These are phyloP conservation scores for Cerastis leucographa DNA, from an alignment of 2,888 invertebrate species.

Conservation along the genomic window DNA sequence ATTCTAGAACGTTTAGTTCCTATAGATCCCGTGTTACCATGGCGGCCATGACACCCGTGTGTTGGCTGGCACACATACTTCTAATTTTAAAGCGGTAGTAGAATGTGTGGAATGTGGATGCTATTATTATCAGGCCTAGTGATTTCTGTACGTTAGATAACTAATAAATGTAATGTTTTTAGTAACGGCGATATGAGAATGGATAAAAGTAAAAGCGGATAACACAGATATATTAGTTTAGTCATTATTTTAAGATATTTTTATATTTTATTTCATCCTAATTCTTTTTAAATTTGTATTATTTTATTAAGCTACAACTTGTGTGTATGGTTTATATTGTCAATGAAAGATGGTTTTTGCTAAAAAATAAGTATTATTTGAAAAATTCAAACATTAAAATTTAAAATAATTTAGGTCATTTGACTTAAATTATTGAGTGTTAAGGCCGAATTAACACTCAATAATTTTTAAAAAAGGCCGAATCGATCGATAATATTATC, in stretches of 20 bases:
- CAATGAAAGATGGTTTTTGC: not conserved
- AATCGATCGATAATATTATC: not conserved
- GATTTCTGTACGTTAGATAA: not conserved
- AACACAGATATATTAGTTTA: not conserved
- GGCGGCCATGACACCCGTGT: not conserved
- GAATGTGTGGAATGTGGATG: not conserved
- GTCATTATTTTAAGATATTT: too few species aligned
- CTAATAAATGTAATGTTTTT: not conserved
- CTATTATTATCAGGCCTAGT: not conserved
- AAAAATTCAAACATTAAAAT: too few species aligned
- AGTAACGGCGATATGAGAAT: not conserved
- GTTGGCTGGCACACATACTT: not conserved
- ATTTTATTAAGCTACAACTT: not conserved
- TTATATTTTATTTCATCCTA: too few species aligned
- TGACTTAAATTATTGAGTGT: not conserved
- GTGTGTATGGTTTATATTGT: not conserved
- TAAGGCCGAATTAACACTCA: too few species aligned
- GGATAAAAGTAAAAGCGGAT: not conserved
- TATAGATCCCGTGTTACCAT: constrained; percentile 27
- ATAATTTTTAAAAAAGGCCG: too few species aligned
- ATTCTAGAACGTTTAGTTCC: not conserved
- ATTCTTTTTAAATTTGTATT: too few species aligned
- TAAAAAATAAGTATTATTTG: not conserved
- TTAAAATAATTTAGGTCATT: not conserved
- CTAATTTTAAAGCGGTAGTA: not conserved